Evolutionary conservation across 2,113 vertebrate species (phyloP).

Genomic region (Pachypanchax playfairii): DNA sequence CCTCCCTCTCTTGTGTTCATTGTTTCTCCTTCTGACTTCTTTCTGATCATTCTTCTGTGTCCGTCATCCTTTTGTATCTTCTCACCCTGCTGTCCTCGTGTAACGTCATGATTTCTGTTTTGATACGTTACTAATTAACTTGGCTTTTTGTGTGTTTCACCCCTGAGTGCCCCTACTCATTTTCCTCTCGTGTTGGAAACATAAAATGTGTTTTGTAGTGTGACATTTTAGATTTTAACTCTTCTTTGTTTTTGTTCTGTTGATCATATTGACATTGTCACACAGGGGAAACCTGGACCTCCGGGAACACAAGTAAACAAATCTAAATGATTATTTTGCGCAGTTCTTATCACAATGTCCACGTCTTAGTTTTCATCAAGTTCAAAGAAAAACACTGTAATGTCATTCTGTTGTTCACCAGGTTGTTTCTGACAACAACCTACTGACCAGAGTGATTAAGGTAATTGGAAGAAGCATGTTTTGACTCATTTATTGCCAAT

Average conservation of each 20-base stretch:
- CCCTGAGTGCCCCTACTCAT: slow-evolving; percentile 26
- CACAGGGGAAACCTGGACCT: slow-evolving; percentile 83
- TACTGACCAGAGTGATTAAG: slow-evolving; percentile 81
- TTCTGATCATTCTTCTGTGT: slow-evolving; percentile 37
- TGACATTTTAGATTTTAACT: slow-evolving; percentile 51
- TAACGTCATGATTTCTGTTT: slow-evolving; percentile 35
- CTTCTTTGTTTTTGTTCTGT: slow-evolving; percentile 36
- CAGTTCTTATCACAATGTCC: slow-evolving; percentile 41
- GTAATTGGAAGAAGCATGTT: slow-evolving; percentile 48
- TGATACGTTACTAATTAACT: slow-evolving; percentile 57
- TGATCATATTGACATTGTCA: slow-evolving; percentile 13
- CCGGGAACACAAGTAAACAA: slow-evolving; percentile 83
- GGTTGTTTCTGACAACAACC: slow-evolving; percentile 65
- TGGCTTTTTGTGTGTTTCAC: slow-evolving; percentile 40
- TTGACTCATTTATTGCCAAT: neutral
- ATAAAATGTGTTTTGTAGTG: slow-evolving; percentile 21
- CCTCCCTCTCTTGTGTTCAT: slow-evolving; percentile 13
- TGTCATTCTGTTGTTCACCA: slow-evolving; percentile 39
- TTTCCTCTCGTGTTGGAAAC: slow-evolving; percentile 32
- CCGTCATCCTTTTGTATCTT: slow-evolving; percentile 24
- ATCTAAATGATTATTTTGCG: slow-evolving; percentile 28
- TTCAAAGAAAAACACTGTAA: too few species aligned
- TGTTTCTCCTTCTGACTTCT: slow-evolving; percentile 19
- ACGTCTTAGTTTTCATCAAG: too few species aligned
- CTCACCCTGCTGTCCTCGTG: slow-evolving; percentile 16